phyloP scores from a whole-genome alignment of 2,888 invertebrate genomes.

The Protonemura montana region DNA sequence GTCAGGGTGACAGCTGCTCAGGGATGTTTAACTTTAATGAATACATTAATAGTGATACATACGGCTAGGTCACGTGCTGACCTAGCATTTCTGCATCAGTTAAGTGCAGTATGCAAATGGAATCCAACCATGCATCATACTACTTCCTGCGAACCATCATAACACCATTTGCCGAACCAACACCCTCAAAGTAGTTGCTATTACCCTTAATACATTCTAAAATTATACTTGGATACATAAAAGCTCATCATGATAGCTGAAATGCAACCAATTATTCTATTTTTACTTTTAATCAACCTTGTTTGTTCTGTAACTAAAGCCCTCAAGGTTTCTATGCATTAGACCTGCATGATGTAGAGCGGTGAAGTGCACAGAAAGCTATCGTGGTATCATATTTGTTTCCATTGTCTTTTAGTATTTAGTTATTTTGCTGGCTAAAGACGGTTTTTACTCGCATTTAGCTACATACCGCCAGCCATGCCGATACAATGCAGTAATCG shows the following conservation, averaged over 20 bases:
- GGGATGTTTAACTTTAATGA: neutral
- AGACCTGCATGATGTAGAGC: neutral
- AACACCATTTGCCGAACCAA: neutral
- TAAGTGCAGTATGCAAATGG: neutral
- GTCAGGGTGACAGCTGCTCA: neutral
- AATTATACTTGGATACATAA: neutral
- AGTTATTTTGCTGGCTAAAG: neutral
- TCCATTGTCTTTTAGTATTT: neutral
- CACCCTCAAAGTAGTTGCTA: neutral
- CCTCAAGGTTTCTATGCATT: neutral
- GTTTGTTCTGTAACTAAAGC: neutral
- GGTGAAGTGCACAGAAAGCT: neutral
- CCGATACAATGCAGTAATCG: no score
- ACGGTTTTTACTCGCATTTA: neutral
- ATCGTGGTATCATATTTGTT: neutral
- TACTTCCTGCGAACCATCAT: neutral
- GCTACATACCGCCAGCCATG: neutral
- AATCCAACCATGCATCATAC: neutral
- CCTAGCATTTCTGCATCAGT: neutral
- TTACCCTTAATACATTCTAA: neutral
- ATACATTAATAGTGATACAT: neutral
- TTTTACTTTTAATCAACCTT: neutral
- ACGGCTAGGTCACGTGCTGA: neutral
- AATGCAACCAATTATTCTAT: neutral
- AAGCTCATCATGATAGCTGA: neutral